Conservation (phyloP, 2,888 invertebrate genomes). For the Cyrtodaria siliqua region DNA sequence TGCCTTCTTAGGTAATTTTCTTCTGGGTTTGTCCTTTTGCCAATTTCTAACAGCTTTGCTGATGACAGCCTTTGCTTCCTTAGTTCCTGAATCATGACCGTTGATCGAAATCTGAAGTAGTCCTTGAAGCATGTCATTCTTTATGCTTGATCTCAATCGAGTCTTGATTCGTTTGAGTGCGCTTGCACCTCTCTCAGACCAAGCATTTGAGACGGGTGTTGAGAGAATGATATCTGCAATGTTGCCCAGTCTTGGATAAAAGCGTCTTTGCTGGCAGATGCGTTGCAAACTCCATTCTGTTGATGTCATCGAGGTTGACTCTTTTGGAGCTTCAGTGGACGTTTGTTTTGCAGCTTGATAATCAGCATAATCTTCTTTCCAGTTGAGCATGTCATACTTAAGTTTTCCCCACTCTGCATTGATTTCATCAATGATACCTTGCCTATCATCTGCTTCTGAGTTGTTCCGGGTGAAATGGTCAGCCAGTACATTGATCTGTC, state of each 20-base stretch:
- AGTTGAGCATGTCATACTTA: constrained; percentile 28
- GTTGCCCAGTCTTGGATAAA: constrained; percentile 19
- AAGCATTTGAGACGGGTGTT: constrained; percentile 59
- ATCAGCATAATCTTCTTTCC: constrained; percentile 9
- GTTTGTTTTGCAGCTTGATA: background rate
- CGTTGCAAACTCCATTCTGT: constrained; percentile 1
- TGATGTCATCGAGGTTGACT: background rate
- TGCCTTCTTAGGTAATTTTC: constrained; percentile 21
- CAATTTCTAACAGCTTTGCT: constrained; percentile 14
- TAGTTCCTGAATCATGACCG: constrained; percentile 17
- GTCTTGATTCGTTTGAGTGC: constrained; percentile 52
- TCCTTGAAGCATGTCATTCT: constrained; percentile 40
- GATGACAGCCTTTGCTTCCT: constrained; percentile 6
- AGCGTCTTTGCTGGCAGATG: background rate
- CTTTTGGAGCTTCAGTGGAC: background rate
- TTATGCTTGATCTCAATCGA: constrained; percentile 27
- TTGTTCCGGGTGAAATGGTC: background rate
- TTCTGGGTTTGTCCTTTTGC: constrained; percentile 28
- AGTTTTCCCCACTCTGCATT: constrained; percentile 28
- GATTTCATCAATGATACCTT: constrained; percentile 8
- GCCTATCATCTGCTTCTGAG: no score
- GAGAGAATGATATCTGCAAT: constrained; percentile 46
- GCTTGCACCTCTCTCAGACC: constrained; percentile 61
- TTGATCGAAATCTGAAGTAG: constrained; percentile 40
- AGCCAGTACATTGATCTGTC: background rate